A percentile compares a stretch with the other conserved stretches of the same genome.
Evolutionary conservation across 2,797 vertebrate species (phyloP).

Genomic region (Emys orbicularis): DNA sequence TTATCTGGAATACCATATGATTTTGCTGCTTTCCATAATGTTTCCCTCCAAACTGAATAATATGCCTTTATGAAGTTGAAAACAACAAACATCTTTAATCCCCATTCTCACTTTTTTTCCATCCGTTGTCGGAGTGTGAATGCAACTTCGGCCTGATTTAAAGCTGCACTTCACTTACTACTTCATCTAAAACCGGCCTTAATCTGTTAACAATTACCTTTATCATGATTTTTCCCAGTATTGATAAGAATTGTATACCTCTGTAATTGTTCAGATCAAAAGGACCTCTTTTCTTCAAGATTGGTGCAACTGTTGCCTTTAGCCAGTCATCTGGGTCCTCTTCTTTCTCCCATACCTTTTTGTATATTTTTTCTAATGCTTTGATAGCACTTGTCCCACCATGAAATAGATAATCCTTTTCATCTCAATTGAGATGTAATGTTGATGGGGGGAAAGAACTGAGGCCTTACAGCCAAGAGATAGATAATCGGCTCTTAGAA

Average conservation of each 20-base stretch:
- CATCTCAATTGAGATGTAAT: conserved; percentile 18
- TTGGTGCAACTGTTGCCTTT: background rate
- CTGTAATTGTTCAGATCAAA: background rate
- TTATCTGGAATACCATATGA: background rate
- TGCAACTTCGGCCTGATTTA: background rate
- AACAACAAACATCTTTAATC: background rate
- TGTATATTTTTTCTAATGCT: background rate
- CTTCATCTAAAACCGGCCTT: background rate
- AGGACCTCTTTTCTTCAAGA: background rate
- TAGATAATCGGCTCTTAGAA: background rate
- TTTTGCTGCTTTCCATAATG: background rate
- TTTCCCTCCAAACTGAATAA: background rate
- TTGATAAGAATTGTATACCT: background rate
- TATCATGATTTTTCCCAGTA: background rate
- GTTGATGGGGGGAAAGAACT: conserved; percentile 10
- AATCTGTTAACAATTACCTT: background rate
- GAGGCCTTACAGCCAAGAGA: conserved; percentile 5
- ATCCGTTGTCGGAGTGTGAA: background rate
- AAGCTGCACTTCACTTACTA: background rate
- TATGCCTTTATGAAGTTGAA: background rate
- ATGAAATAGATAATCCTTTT: background rate
- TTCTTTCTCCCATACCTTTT: too few species aligned
- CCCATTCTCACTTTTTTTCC: background rate
- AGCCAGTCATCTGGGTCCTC: background rate
- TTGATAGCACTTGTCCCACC: background rate